Evolutionary conservation across 37 sponge, comb jelly and placozoan genomes (phyloP), one percentile per base, ranked within the genome.

Genomic region (Cliona cf. orientalis): DNA sequence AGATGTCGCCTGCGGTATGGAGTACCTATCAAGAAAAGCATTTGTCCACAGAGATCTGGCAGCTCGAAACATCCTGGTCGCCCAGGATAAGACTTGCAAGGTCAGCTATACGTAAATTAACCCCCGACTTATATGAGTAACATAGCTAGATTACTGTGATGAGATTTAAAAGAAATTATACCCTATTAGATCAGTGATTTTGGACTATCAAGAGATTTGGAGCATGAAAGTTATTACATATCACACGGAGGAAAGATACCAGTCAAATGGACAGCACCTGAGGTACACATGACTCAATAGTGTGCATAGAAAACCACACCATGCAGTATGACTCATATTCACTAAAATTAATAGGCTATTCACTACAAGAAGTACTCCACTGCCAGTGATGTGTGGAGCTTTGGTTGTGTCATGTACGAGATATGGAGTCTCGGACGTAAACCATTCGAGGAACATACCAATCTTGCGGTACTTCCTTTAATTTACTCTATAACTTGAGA

Each of bases 251-350:
- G 81, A 14, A 45, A 70, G 57, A 62, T n/a, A n/a, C n/a, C n/a
- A n/a, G n/a, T n/a, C n/a, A n/a, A n/a, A n/a, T n/a, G n/a, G n/a
- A n/a, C n/a, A n/a, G 83, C 29, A 84, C 58, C 42, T 89, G 17
- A 89, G 84, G 68, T 89, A 84, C 84, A 89, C 90, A 72, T n/a
- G 90, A 84, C 46, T 84, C 90, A 29, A 84, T 84, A 80, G 90
- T 89, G 63, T 25, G 63, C 63, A 11, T 36, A 66, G 32, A 3
- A 29, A 1, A 28, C 36, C 21, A 34, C 36, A 19, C 31, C 36
- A 66, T 21, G 32, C 33, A 28, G 31, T 28, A 19, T 29, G 32
- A 19, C 17, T 23, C 66, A 23, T 31, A 36, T 66, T 23, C 32
- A 35, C 2, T 66, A 21, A 2, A 2, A 35, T 21, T 7, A 42